A percentile compares a stretch with the other conserved stretches of the same genome.
phyloP scores from a whole-genome alignment of 1,140 invertebrate species.

The Drosophila pseudoananassae region DNA sequence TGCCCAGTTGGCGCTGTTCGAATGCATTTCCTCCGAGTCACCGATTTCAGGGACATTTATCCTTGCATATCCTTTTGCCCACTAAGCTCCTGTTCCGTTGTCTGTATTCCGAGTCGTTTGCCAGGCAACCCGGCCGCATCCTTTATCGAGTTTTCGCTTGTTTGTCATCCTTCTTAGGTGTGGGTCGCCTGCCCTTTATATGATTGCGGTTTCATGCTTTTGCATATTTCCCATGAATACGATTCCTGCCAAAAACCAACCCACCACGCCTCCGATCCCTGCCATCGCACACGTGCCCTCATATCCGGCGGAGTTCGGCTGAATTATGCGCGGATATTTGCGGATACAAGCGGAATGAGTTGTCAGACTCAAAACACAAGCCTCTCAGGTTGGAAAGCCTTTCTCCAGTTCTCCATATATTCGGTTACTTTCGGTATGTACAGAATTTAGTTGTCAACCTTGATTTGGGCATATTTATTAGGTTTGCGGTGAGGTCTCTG shows the following conservation, averaged over 20 bases:
- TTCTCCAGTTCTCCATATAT: constrained; percentile 4
- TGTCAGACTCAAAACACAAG: constrained; percentile 24
- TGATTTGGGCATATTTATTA: constrained; percentile 22
- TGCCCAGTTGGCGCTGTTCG: constrained; percentile 24
- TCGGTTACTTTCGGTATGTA: constrained; percentile 25
- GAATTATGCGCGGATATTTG: constrained; percentile 53
- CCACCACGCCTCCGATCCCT: no score
- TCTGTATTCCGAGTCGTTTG: constrained; percentile 45
- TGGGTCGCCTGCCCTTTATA: constrained; percentile 37
- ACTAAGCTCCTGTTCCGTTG: constrained; percentile 30
- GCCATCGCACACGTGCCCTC: neutral
- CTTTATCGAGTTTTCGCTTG: constrained; percentile 57
- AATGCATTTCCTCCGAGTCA: constrained; percentile 26
- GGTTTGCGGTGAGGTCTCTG: constrained; percentile 5
- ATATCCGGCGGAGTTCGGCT: constrained; percentile 5
- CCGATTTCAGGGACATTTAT: constrained; percentile 19
- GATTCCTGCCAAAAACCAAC: constrained; percentile 21
- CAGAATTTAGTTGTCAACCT: constrained; percentile 41
- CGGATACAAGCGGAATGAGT: constrained; percentile 46
- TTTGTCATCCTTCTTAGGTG: constrained; percentile 61
- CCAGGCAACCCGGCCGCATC: constrained; percentile 42
- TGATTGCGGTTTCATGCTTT: constrained; percentile 59
- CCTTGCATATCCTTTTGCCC: constrained; percentile 11
- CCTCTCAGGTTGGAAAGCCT: constrained; percentile 39
- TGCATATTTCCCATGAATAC: constrained; percentile 65